These are phyloP conservation scores for Theristicus caerulescens DNA, from an alignment of 2,113 vertebrate genomes.

Conservation along the genomic window DNA sequence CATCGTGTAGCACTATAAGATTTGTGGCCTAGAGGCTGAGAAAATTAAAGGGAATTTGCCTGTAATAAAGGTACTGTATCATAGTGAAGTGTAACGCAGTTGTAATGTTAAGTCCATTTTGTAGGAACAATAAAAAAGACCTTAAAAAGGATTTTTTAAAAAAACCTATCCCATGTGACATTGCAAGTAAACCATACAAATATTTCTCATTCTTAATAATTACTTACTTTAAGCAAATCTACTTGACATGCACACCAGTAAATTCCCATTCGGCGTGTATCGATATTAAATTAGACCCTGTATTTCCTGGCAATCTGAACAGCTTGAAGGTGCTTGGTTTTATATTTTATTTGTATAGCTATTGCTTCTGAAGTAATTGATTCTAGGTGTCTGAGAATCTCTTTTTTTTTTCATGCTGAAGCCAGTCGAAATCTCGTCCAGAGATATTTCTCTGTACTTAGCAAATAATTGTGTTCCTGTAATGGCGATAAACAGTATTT, in stretches of 20 bases:
- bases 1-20: not conserved
- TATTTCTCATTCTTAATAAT: not conserved
- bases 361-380: not conserved
- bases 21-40: slow-evolving; percentile 23
- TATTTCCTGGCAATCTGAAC: not conserved
- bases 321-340: not conserved
- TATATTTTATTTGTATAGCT: not conserved
- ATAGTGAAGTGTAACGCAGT: not conserved
- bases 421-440: not conserved
- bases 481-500: not conserved
- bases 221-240: not conserved
- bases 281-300: not conserved
- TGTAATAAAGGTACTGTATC: slow-evolving; percentile 42
- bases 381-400: not conserved
- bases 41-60: slow-evolving; percentile 43
- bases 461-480: not conserved
- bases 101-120: not conserved
- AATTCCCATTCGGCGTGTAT: not conserved
- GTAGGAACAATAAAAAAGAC: not conserved
- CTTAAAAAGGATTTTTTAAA: not conserved
- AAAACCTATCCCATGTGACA: not conserved
- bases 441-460: not conserved
- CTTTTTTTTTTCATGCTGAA: not conserved
- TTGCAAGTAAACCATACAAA: not conserved
- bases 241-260: not conserved